These are phyloP conservation scores for Chrysaora quinquecirrha DNA, from an alignment of 30 jellyfish, hydroid and myxozoan genomes.

Conservation along the genomic window DNA sequence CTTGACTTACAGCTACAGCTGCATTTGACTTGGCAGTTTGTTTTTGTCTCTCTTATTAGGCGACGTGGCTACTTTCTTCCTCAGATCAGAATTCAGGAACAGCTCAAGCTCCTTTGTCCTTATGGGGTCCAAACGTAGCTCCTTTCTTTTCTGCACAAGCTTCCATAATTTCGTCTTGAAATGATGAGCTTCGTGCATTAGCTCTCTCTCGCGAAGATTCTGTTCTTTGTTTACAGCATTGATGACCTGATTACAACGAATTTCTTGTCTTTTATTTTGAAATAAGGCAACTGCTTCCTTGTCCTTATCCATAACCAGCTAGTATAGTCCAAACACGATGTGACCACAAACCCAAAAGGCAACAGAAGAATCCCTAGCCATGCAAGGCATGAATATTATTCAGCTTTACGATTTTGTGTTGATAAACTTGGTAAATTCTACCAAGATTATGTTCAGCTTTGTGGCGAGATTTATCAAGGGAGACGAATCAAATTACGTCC, in stretches of 20 bases:
- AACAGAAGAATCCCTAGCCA: no score
- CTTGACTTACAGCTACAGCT: not conserved
- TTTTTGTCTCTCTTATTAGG: not conserved
- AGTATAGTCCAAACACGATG: not conserved
- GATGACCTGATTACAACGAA: constrained; percentile 58
- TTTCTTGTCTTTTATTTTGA: constrained; percentile 56
- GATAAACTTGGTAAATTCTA: no score
- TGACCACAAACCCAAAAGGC: no score
- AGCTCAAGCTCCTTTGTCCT: constrained; percentile 55
- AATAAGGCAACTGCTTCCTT: constrained; percentile 64
- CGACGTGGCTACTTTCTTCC: not conserved
- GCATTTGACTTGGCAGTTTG: not conserved
- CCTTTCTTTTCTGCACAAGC: constrained; percentile 53
- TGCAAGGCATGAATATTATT: no score
- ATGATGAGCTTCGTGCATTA: constrained; percentile 53
- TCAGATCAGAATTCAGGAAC: constrained; percentile 36
- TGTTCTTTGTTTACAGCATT: constrained; percentile 69
- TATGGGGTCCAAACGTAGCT: constrained; percentile 47
- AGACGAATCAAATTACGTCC: constrained; percentile 18
- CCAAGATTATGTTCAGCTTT: not conserved
- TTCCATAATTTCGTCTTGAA: constrained; percentile 27
- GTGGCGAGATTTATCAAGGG: constrained; percentile 32
- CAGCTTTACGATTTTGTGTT: no score
- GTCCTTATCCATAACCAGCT: constrained; percentile 38
- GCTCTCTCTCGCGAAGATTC: constrained; percentile 51